Percentiles rank a stretch among this genome's conserved stretches.
Conservation (phyloP, 1,140 invertebrate species). For the Stegodyphus dumicola region DNA sequence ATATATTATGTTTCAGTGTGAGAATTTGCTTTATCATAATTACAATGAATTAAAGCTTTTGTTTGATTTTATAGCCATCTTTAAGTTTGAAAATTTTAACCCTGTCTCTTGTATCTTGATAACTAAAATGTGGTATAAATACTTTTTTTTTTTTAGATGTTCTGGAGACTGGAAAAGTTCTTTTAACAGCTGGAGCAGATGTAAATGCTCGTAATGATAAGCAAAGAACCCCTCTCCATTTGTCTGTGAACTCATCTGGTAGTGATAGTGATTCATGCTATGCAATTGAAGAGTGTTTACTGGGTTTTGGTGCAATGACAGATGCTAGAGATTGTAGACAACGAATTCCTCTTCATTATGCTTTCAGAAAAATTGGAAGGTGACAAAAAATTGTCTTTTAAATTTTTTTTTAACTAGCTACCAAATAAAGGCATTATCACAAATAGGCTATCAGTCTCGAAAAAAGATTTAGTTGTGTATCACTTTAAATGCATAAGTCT, state of each 20-base stretch:
- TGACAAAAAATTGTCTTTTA: background rate
- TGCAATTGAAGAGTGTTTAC: constrained; percentile 65
- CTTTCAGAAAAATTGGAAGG: constrained; percentile 68
- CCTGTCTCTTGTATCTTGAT: too few species aligned
- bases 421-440: background rate
- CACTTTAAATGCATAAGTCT: too few species aligned
- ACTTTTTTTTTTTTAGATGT: constrained; percentile 46
- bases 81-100: too few species aligned
- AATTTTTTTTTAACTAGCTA: background rate
- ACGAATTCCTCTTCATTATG: constrained; percentile 70
- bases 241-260: constrained; percentile 67
- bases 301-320: constrained; percentile 64
- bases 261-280: constrained; percentile 67
- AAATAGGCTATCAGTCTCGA: too few species aligned
- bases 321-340: constrained; percentile 63
- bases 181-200: constrained; percentile 65
- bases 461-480: too few species aligned
- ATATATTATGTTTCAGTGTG: too few species aligned
- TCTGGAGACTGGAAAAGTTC: constrained; percentile 61
- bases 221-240: constrained; percentile 68
- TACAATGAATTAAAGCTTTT: too few species aligned
- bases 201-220: constrained; percentile 66
- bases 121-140: background rate
- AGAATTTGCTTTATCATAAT: too few species aligned
- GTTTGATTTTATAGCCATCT: too few species aligned